Percentiles rank a stretch among this genome's conserved stretches.
Evolutionary conservation across 2,888 invertebrate genomes (phyloP).

Genomic region (Acanthoscelides obtectus): DNA sequence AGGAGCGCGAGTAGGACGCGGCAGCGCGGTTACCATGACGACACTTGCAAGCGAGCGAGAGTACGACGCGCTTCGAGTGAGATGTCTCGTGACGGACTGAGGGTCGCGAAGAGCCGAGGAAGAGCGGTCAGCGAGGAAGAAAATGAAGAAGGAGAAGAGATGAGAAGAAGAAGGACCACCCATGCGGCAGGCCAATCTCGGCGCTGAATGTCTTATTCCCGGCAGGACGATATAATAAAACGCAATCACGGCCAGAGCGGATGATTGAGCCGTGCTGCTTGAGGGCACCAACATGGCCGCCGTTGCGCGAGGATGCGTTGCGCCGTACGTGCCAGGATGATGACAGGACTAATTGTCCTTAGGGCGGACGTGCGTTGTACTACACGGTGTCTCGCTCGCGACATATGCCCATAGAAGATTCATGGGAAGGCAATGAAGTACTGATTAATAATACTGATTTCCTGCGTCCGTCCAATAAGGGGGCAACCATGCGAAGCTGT

Average conservation of each 20-base stretch:
- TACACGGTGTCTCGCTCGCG: conserved; percentile 8
- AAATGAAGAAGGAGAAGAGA: conserved; percentile 29
- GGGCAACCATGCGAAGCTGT: too few species aligned
- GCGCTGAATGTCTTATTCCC: conserved; percentile 49
- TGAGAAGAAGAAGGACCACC: conserved; percentile 41
- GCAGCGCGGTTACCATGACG: not conserved
- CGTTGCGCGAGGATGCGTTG: conserved; percentile 16
- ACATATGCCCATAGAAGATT: not conserved
- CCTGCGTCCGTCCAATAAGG: too few species aligned
- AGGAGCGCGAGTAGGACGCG: not conserved
- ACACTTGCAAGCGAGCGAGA: not conserved
- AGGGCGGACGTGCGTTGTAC: not conserved
- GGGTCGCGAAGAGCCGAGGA: not conserved
- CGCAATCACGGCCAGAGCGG: conserved; percentile 46
- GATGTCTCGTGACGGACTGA: not conserved
- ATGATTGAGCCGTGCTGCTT: conserved; percentile 44
- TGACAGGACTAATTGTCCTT: conserved; percentile 35
- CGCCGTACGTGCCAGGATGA: conserved; percentile 34
- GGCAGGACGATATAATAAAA: conserved; percentile 47
- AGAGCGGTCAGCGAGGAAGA: conserved; percentile 33
- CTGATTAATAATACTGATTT: too few species aligned
- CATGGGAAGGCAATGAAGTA: too few species aligned
- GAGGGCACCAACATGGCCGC: not conserved
- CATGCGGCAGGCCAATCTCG: conserved; percentile 49
- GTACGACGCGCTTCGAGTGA: not conserved